A percentile compares a stretch with the other conserved stretches of the same genome.
Conservation (phyloP, 1,140 invertebrate species). For the Nautilus pompilius region DNA sequence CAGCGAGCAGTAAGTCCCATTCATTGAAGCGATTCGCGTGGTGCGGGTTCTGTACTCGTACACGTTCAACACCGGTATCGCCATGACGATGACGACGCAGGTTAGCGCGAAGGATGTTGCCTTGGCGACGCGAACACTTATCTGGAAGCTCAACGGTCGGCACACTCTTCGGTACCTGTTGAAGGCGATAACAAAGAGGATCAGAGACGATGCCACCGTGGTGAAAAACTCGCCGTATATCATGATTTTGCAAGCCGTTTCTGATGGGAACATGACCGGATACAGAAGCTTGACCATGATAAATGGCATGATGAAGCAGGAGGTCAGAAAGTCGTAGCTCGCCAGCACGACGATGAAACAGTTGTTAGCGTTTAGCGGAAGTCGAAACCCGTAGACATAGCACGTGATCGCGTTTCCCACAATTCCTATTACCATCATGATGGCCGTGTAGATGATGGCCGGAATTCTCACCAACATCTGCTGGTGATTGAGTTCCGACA, state of each 20-base stretch:
- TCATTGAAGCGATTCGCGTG: no score
- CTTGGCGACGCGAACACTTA: no score
- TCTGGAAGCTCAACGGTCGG: no score
- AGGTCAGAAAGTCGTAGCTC: slow-evolving; percentile 9
- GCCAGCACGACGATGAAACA: slow-evolving; percentile 16
- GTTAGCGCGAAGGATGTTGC: no score
- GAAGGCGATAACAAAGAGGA: slow-evolving; percentile 10
- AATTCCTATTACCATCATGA: slow-evolving; percentile 21
- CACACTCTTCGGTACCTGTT: slow-evolving; percentile 10
- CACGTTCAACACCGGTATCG: no score
- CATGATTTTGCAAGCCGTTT: slow-evolving; percentile 9
- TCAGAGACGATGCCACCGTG: slow-evolving; percentile 9
- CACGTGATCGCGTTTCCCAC: slow-evolving; percentile 28
- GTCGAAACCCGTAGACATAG: no score
- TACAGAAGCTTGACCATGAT: slow-evolving; percentile 11
- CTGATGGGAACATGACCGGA: slow-evolving; percentile 11
- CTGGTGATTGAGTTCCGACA: slow-evolving; percentile 2
- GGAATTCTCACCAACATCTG: slow-evolving; percentile 13
- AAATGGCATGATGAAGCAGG: slow-evolving; percentile 10
- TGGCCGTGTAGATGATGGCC: slow-evolving; percentile 19
- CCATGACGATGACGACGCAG: no score
- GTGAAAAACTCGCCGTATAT: slow-evolving; percentile 10
- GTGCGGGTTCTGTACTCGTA: no score
- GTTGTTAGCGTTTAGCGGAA: no score
- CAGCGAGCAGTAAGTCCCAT: no score